Base-by-base conservation (phyloP, 2,797 vertebrate species). In the Rhinophrynus dorsalis region DNA sequence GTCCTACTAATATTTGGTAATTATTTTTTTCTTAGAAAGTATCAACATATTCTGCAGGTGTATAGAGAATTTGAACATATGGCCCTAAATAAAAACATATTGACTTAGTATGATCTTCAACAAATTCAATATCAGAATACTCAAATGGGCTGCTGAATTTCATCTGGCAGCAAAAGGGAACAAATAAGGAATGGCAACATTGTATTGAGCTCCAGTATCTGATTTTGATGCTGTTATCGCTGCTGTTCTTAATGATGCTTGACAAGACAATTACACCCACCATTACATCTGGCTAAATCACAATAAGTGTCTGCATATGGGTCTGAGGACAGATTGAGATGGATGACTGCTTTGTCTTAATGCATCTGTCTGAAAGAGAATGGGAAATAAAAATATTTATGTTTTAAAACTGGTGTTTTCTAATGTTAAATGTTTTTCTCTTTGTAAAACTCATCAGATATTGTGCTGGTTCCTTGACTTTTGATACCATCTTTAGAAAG, bases 241-340 rank as follows among this genome's bases (percentile, higher is more conserved):
- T 15, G 17, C 20, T 27, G 27, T 45, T 40, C 51, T 23, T 45
- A 32, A 23, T 45, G 64, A 37, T 23, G n/a, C 51, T 27, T 47
- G 40, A 67, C 38, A n/a, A 47, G 64, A 44, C 52, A 56, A 67
- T 67, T 67, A 67, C 51, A 57, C 52, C 38, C 64, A 57, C 29
- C 52, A 67, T 67, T 67, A 67, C 64, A 66, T 23, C 26, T 55
- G 63, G 35, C 55, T 44, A 52, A 50, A 66, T 66, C 63, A 57
- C 51, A 67, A 67, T 67, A 30, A 56, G 54, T 24, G 10, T 44
- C 38, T 24, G 5, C 18, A 67, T 67, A 44, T 40, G 64, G 64
- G 64, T 24, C 1, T 24, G 27, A 23, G 20, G 64, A 47, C 51
- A 56, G 52, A 44, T 18, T 29, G 3, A 45, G 64, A 67, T 24